phyloP scores from a whole-genome alignment of 2,797 vertebrate genomes.

The Sternarchorhynchus goeldii region DNA sequence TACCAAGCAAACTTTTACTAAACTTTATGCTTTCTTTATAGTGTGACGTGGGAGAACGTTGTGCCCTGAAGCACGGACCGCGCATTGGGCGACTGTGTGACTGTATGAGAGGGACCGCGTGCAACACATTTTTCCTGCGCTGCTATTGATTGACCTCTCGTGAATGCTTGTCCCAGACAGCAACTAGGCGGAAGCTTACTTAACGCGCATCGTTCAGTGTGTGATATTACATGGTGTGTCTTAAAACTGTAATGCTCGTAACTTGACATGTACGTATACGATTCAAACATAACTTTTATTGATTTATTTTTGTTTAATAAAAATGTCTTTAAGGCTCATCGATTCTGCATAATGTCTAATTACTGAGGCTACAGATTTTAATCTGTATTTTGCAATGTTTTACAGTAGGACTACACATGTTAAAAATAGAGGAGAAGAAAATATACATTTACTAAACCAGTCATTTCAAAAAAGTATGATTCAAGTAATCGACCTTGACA shows the following conservation, averaged over 20 bases:
- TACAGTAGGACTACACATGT: no score
- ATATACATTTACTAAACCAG: no score
- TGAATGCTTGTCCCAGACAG: slow-evolving; percentile 27
- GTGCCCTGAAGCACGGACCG: slow-evolving; percentile 81
- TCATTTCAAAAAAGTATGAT: no score
- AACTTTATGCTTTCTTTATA: slow-evolving; percentile 46
- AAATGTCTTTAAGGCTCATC: slow-evolving; percentile 31
- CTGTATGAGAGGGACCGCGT: slow-evolving; percentile 80
- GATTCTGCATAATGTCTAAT: slow-evolving; percentile 14
- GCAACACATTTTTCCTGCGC: slow-evolving; percentile 83
- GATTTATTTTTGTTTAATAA: slow-evolving; percentile 48
- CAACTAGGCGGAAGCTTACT: slow-evolving; percentile 7
- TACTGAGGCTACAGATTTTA: neutral
- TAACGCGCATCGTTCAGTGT: slow-evolving; percentile 3
- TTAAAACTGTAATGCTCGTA: slow-evolving; percentile 36
- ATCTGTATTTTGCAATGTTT: no score
- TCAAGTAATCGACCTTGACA: no score
- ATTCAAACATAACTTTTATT: slow-evolving; percentile 1
- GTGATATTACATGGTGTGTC: slow-evolving; percentile 38
- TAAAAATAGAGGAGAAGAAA: no score
- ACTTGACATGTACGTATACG: slow-evolving; percentile 15
- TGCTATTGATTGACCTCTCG: slow-evolving; percentile 74
- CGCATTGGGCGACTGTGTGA: slow-evolving; percentile 83
- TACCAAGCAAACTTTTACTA: no score
- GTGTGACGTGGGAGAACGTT: slow-evolving; percentile 81